phyloP scores from a whole-genome alignment of 30 jellyfish, hydroid and myxozoan genomes.

The Catostylus mosaicus region DNA sequence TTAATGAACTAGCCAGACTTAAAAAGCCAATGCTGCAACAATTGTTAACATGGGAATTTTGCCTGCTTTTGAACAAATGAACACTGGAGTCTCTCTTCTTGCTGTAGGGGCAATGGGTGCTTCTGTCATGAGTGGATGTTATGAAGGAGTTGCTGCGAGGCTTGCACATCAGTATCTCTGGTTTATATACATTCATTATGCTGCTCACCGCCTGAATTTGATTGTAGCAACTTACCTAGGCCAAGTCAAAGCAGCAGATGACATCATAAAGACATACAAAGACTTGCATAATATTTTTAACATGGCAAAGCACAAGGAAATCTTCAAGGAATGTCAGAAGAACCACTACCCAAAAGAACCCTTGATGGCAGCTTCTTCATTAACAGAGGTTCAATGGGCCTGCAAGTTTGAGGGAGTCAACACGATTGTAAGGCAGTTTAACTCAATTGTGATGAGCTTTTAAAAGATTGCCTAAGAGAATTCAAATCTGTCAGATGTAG shows the following conservation, averaged over 20 bases:
- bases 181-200: not conserved
- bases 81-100: slow-evolving; percentile 43
- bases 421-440: slow-evolving; percentile 28
- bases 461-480: slow-evolving; percentile 42
- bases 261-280: slow-evolving; percentile 31
- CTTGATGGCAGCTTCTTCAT: slow-evolving; percentile 58
- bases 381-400: slow-evolving; percentile 48
- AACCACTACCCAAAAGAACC: slow-evolving; percentile 50
- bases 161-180: slow-evolving; percentile 15
- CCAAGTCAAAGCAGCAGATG: slow-evolving; percentile 40
- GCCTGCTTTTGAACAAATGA: slow-evolving; percentile 48
- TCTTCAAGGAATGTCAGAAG: slow-evolving; percentile 41
- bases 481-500: no score
- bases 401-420: slow-evolving; percentile 46
- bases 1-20: not conserved
- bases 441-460: slow-evolving; percentile 24
- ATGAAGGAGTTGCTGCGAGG: slow-evolving; percentile 39
- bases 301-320: slow-evolving; percentile 47
- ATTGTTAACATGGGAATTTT: slow-evolving; percentile 32
- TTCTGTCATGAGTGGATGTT: slow-evolving; percentile 24
- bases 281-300: slow-evolving; percentile 40
- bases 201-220: no score
- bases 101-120: slow-evolving; percentile 51
- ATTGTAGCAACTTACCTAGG: slow-evolving; percentile 22
- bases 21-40: slow-evolving; percentile 31